A percentile compares a stretch with the other conserved stretches of the same genome.
Evolutionary conservation across 1,140 invertebrate species (phyloP).

Genomic region (Mizuhopecten yessoensis): DNA sequence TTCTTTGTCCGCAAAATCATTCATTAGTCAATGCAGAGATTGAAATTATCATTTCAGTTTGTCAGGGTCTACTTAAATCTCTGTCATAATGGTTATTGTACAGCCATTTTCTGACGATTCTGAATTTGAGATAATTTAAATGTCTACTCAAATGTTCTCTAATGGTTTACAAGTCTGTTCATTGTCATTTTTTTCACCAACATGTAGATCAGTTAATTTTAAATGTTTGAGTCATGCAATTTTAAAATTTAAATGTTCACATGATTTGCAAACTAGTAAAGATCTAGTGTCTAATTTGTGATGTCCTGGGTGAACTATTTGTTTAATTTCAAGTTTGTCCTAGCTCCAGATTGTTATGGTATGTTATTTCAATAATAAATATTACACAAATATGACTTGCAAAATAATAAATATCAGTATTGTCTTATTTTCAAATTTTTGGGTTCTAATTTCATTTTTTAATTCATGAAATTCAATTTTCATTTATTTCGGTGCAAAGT

Average conservation of each 20-base stretch:
- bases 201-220: neutral
- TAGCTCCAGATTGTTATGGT: too few relatives aligned
- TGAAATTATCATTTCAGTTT: neutral
- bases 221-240: conserved; percentile 9
- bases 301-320: neutral
- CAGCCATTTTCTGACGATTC: neutral
- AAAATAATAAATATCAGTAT: neutral
- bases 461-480: neutral
- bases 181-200: neutral
- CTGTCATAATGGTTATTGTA: neutral
- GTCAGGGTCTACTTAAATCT: neutral
- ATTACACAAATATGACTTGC: neutral
- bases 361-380: neutral
- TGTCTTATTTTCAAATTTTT: neutral
- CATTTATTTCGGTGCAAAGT: neutral
- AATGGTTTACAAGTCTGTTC: neutral
- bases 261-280: conserved; percentile 2
- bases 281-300: neutral
- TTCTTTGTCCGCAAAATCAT: neutral
- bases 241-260: neutral
- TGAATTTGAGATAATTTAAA: neutral
- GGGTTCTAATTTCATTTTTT: neutral
- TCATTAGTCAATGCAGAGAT: neutral
- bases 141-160: neutral
- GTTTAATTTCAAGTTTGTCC: too few relatives aligned